Percentiles rank a stretch among this genome's conserved stretches.
phyloP scores from a whole-genome alignment of 1,140 invertebrate genomes.

The Platyura marginata region DNA sequence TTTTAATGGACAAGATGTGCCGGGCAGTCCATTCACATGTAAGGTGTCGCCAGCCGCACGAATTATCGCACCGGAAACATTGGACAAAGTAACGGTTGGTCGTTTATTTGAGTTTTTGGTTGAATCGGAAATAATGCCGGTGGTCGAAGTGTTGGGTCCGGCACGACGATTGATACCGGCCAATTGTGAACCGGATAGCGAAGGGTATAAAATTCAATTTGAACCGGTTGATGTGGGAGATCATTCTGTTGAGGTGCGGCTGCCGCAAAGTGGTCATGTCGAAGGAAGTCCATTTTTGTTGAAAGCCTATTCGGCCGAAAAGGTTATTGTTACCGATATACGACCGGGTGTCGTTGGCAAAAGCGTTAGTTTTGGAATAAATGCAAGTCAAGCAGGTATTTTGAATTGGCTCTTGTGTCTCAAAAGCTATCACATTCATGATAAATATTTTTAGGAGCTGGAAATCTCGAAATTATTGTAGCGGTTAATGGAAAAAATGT shows the following conservation, averaged over 20 bases:
- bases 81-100: slow-evolving; percentile 86
- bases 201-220: slow-evolving; percentile 49
- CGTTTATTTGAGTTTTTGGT: slow-evolving; percentile 66
- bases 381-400: slow-evolving; percentile 47
- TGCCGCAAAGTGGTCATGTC: slow-evolving; percentile 58
- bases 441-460: no score
- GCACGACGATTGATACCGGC: slow-evolving; percentile 49
- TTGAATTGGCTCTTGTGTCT: no score
- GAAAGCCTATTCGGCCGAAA: slow-evolving; percentile 86
- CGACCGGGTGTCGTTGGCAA: slow-evolving; percentile 76
- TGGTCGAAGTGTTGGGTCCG: slow-evolving; percentile 60
- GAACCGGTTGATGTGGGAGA: slow-evolving; percentile 81
- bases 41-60: slow-evolving; percentile 49
- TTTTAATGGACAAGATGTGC: slow-evolving; percentile 92
- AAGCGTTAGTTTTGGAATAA: slow-evolving; percentile 82
- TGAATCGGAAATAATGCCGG: slow-evolving; percentile 53
- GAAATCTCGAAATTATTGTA: slow-evolving; percentile 94
- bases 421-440: no score
- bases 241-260: slow-evolving; percentile 72
- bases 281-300: slow-evolving; percentile 88
- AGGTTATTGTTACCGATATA: slow-evolving; percentile 73
- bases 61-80: slow-evolving; percentile 53
- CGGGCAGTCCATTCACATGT: slow-evolving; percentile 64
- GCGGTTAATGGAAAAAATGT: slow-evolving; percentile 95
- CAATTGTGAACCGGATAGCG: slow-evolving; percentile 31